Evolutionary conservation across 2,888 invertebrate species (phyloP).

Genomic region (Liodrosophila aerea): DNA sequence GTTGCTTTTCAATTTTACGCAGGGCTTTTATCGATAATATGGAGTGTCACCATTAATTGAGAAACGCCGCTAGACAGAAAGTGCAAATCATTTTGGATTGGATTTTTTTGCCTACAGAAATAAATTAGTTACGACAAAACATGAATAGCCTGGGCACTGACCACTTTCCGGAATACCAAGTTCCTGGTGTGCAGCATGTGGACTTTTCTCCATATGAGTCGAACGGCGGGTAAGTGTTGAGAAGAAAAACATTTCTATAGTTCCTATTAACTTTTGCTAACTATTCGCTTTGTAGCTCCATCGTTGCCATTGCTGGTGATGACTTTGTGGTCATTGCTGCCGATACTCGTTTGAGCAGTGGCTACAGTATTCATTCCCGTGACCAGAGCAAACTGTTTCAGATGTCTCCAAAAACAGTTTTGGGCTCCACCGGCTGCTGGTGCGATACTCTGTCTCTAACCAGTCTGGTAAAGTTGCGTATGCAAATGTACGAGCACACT

Average conservation of each 20-base stretch:
- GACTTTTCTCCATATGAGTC: conserved; percentile 88
- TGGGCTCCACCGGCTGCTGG: conserved; percentile 99
- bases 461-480: conserved; percentile 90
- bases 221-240: conserved; percentile 87
- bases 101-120: conserved; percentile 26
- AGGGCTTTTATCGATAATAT: too few relatives aligned
- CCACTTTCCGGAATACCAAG: conserved; percentile 81
- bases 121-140: conserved; percentile 25
- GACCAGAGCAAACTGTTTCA: conserved; percentile 94
- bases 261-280: too few relatives aligned
- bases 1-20: too few relatives aligned
- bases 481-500: conserved; percentile 97
- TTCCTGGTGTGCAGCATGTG: conserved; percentile 82
- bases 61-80: conserved; percentile 56
- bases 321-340: conserved; percentile 97
- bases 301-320: conserved; percentile 97
- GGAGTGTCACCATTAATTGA: conserved; percentile 58
- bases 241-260: background rate
- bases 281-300: too few relatives aligned
- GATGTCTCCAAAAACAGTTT: conserved; percentile 90
- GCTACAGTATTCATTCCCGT: conserved; percentile 94
- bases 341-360: conserved; percentile 95
- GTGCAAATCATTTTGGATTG: conserved; percentile 70
- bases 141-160: conserved; percentile 71
- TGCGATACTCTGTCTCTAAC: conserved; percentile 97